phyloP scores from a whole-genome alignment of 2,113 vertebrate genomes.

The Fulmarus glacialis region DNA sequence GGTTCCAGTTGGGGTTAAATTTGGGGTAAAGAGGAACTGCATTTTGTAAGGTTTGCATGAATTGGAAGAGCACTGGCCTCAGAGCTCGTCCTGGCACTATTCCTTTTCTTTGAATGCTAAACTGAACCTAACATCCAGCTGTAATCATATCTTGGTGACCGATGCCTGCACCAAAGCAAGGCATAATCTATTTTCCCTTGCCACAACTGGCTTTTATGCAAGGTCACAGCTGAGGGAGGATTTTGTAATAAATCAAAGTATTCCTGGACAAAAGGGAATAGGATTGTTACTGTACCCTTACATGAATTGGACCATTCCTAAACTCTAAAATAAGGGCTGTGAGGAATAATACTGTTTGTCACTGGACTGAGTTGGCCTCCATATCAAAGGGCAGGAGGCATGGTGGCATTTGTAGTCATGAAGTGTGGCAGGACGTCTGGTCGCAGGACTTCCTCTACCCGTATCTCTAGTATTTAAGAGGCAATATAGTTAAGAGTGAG shows the following conservation, averaged over 20 bases:
- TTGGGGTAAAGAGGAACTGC: neutral
- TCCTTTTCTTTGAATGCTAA: neutral
- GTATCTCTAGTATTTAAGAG: neutral
- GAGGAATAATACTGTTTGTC: neutral
- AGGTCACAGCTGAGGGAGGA: neutral
- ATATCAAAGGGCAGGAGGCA: neutral
- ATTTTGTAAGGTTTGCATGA: neutral
- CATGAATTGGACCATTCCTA: neutral
- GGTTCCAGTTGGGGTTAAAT: neutral
- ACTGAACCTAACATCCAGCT: neutral
- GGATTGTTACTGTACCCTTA: neutral
- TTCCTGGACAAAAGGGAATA: neutral
- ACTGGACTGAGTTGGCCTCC: neutral
- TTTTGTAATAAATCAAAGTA: neutral
- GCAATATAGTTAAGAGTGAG: neutral
- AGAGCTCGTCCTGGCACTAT: neutral
- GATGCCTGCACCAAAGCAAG: neutral
- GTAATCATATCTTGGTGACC: neutral
- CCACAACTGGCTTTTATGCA: neutral
- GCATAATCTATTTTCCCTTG: neutral
- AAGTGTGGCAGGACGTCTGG: fast-evolving
- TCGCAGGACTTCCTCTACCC: neutral
- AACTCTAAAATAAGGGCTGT: neutral
- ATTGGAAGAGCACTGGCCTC: neutral
- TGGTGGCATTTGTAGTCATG: neutral